Evolutionary conservation across 1,140 invertebrate genomes (phyloP), one percentile per base, ranked within the genome.

Genomic region (Brachionus asplanchnoidis): DNA sequence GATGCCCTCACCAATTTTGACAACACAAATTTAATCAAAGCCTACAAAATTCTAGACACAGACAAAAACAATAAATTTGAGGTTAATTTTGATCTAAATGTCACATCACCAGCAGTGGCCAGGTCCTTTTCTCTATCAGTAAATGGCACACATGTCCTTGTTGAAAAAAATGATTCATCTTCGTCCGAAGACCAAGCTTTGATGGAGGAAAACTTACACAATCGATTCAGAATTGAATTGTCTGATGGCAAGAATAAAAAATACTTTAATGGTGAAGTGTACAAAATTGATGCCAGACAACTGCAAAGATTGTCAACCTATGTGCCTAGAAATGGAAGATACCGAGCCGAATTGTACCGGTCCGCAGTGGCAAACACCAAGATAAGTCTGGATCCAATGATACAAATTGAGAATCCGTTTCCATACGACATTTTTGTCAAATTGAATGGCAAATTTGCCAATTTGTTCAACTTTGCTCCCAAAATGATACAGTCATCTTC

Each of bases 281-380:
- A 65, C 40, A 23, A 23, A 82, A 65, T 82, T 20, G 79, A 68
- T 14, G 79, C 23, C 36, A 44, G 65, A 66, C 53, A 82, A 82
- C 8, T 82, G 9, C 79, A 68, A 36, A 26, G 79, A 23, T 42
- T 82, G 40, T 44, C 65, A 0, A 82, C 65, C 6, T 65, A 32
- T 68, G 53, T 65, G 40, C 79, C 79, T 6, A 32, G 36, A 82
- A 82, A 82, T 82, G 79, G 79, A 17, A 26, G 79, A 23, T 82
- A 82, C 26, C 40, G 20, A 42, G n/a, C 79, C 2, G 32, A 32
- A 17, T 44, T 82, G 26, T 82, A 65, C 32, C 17, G 79, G 36
- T 82, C 79, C 14, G 17, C 79, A 2, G 7, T 32, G 50, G 32
- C 50, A 9, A 68, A 68, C 42, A 82, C 65, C 23, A 68, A 82